These are phyloP conservation scores for Hippocampus kuda DNA, from an alignment of 2,797 vertebrate species.

Conservation along the genomic window DNA sequence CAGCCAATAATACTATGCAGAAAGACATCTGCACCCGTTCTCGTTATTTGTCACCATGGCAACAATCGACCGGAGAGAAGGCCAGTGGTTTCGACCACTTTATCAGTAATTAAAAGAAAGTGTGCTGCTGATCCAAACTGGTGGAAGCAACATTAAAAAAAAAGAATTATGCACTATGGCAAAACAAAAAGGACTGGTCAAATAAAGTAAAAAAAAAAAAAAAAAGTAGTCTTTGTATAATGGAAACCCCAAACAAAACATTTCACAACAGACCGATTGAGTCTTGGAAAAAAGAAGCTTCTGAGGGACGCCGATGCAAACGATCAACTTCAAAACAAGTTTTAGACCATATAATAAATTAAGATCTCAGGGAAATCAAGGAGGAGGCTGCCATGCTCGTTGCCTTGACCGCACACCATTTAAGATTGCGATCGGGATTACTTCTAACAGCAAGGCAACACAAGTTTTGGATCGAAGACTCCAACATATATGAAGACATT, in stretches of 20 bases:
- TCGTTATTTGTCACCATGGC: constrained; percentile 74
- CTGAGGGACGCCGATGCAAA: constrained; percentile 47
- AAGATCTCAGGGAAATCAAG: constrained; percentile 81
- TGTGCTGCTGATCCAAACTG: constrained; percentile 73
- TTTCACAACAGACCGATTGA: constrained; percentile 3
- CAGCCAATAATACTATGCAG: constrained; percentile 88
- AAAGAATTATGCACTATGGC: constrained; percentile 25
- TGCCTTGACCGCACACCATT: neutral
- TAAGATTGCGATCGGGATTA: neutral
- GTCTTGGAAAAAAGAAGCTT: constrained; percentile 5
- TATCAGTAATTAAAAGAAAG: constrained; percentile 66
- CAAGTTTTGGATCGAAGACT: neutral
- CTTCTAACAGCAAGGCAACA: constrained; percentile 20
- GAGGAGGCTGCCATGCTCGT: constrained; percentile 39
- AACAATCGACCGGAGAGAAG: constrained; percentile 69
- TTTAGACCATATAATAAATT: constrained; percentile 61
- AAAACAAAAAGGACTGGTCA: constrained; percentile 24
- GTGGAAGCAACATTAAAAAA: constrained; percentile 59
- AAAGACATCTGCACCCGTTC: constrained; percentile 73
- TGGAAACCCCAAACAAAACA: constrained; percentile 55
- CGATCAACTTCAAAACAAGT: constrained; percentile 88
- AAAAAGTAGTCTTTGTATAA: constrained; percentile 24
- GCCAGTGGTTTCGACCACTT: constrained; percentile 58
- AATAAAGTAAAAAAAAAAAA: neutral
- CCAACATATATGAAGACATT: constrained; percentile 2